phyloP scores from a whole-genome alignment of 64 coral and sea anemone genomes.

The Catalaphyllia jardinei region DNA sequence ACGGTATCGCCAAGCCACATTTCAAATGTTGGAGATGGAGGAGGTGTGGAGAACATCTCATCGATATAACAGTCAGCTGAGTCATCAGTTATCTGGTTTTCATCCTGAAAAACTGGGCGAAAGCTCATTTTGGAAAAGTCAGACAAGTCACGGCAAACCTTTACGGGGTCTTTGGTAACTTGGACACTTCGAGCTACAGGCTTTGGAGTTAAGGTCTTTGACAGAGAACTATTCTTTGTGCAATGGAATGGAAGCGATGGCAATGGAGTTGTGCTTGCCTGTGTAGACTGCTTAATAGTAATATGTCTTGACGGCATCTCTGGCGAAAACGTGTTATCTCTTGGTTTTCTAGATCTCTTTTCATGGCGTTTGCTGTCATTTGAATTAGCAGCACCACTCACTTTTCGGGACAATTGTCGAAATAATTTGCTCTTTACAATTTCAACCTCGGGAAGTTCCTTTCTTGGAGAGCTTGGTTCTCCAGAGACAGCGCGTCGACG shows the following conservation, averaged over 20 bases:
- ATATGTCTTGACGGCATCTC: neutral
- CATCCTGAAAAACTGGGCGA: neutral
- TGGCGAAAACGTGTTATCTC: neutral
- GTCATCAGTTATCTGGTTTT: neutral
- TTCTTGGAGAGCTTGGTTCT: neutral
- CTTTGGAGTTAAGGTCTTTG: neutral
- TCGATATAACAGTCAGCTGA: neutral
- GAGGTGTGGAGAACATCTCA: slow-evolving; percentile 16
- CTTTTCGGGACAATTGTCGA: neutral
- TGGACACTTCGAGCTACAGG: neutral
- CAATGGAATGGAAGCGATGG: neutral
- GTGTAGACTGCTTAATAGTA: neutral
- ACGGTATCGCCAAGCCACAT: slow-evolving; percentile 25
- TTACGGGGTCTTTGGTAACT: neutral
- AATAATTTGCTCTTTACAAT: neutral
- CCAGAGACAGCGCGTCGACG: neutral
- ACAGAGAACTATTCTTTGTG: neutral
- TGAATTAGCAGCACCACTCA: neutral
- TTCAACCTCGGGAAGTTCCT: neutral
- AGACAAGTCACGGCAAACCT: neutral
- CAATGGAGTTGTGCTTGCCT: neutral
- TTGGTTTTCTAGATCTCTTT: neutral
- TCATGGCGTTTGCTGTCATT: neutral
- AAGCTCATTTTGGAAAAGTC: neutral
- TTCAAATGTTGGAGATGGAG: slow-evolving; percentile 26